Base-by-base conservation (phyloP, 2,113 vertebrate species). In the Notarius quadriscutis region DNA sequence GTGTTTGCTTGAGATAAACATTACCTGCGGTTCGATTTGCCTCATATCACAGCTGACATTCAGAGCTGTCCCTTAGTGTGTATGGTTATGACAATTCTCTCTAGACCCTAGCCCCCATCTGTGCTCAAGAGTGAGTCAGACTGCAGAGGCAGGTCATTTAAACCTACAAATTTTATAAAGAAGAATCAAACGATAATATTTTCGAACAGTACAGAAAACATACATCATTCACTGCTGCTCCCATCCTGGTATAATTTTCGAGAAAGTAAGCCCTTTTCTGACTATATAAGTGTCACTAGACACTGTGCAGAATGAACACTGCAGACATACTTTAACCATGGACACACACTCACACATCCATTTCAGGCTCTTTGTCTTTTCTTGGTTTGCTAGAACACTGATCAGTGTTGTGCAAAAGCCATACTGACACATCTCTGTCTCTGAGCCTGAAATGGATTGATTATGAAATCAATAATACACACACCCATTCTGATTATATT, bases 41-140 rank as follows among this genome's bases (percentile, higher is more conserved):
- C 27, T 62, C 41, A 63, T 78, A 50, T 63, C 83, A 85, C 62
- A 34, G 57, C 55, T 34, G 58, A 41, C 81, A 51, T 83, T 83
- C 60, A 83, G 72, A 84, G 30, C 75, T 84, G 74, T 74, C 22
- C 55, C 20, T 87, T 41, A 18, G 51, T 27, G n/a, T 83, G 57
- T 79, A 53, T 87, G 62, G 80, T 84, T 81, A 87, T 83, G 72
- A 83, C 84, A 89, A 88, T 81, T 83, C 88, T 75, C 80, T 88
- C 83, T 85, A 90, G 85, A 89, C 89, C 87, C 82, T 84, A 65
- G 74, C 75, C 75, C 71, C 84, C 71, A 91, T 78, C 88, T 88
- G 53, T 91, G 89, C 89, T 88, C 89, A 87, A 84, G 84, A 91
- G 30, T 90, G 89, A 90, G 87, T 93, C 92, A 93, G 82, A 89